Evolutionary conservation across 2,113 vertebrate genomes (phyloP).

Genomic region (Pelusios castaneus): DNA sequence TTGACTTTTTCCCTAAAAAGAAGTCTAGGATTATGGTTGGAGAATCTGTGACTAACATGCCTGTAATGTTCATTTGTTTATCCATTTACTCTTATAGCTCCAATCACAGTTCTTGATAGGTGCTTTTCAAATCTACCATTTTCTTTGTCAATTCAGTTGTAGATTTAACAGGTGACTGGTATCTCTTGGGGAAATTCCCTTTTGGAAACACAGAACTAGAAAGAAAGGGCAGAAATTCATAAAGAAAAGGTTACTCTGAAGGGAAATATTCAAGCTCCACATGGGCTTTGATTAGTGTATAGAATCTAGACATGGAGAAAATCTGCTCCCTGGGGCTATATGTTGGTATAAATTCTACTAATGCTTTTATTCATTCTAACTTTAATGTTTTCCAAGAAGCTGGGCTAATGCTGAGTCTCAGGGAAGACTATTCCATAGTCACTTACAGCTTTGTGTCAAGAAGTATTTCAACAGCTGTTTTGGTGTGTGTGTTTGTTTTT

Average conservation of each 20-base stretch:
- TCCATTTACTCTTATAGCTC: rapidly evolving
- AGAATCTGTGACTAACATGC: not conserved
- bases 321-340: not conserved
- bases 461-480: not conserved
- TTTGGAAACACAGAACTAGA: not conserved
- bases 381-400: not conserved
- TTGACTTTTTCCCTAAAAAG: not conserved
- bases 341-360: not conserved
- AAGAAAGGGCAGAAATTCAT: not conserved
- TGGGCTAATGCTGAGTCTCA: not conserved
- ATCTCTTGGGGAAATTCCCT: not conserved
- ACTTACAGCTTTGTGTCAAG: not conserved
- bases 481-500: not conserved
- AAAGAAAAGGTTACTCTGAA: not conserved
- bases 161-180: not conserved
- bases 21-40: not conserved
- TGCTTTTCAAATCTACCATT: not conserved
- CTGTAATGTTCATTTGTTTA: not conserved
- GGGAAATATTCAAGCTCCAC: not conserved
- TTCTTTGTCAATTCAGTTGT: not conserved
- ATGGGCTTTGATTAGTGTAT: not conserved
- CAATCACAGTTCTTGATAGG: not conserved
- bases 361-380: not conserved
- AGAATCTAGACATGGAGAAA: not conserved
- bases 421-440: not conserved